Base-by-base conservation (phyloP, 2,797 vertebrate genomes). In the Anableps anableps region DNA sequence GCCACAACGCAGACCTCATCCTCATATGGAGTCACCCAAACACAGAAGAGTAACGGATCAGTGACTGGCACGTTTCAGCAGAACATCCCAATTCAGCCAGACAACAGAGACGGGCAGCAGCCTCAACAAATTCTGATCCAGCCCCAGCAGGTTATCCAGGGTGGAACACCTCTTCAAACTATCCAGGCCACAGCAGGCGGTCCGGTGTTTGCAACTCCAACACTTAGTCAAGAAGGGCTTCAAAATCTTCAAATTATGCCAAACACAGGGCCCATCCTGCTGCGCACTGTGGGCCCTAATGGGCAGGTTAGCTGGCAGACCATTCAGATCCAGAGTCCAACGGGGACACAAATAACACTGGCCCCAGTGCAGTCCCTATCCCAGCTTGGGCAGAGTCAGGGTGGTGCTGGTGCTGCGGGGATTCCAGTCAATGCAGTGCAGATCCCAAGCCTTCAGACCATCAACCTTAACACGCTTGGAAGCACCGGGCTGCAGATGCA, bases 271-370 rank as follows among this genome's bases (percentile, higher is more conserved):
- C 96, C 98, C 66, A 97, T 99, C 91, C 95, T 99, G 81, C 96
- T 99, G 91, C 97, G 98, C 80, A 98, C 98, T 0, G 95, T 99
- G 41, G 97, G 97, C 7, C 97, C 97, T 36, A 99, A 98, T 6
- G 98, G 98, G 75, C 98, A 99, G 91, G 96, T 99, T 85, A 99
- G 96, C 93, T 99, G 97, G 98, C 98, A 99, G 86, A 98, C 97
- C 62, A 95, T 99, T 91, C 98, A 99, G 94, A 95, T 99, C 83
- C 98, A 99, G 92, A 98, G 96, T 90, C 96, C 98, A 0, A 85
- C 96, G 19, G 97, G 98, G 76, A 92, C 97, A 0, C 98, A 99
- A 95, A 98, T 99, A 95, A 98, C 98, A 0, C 91, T 99, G 93
- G 97, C 98, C 64, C 97, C 97, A 2, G 87, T 99, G 91, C 95